Conservation (phyloP, 2,797 vertebrate species). For the Gastrophryne carolinensis region DNA sequence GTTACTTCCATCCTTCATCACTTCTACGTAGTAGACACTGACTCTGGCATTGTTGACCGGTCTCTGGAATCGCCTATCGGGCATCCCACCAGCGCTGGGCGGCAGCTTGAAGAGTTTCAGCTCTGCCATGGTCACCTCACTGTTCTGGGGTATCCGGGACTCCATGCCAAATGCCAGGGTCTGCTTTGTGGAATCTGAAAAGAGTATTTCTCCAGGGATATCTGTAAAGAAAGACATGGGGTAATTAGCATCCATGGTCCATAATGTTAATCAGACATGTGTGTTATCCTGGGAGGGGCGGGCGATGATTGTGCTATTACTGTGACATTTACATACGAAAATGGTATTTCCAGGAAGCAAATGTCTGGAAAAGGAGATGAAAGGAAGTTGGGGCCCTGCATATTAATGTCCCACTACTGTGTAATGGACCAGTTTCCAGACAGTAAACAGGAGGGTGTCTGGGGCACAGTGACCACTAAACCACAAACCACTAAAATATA, state of each 20-base stretch:
- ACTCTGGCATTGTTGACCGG: conserved; percentile 81
- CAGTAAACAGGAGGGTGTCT: conserved; percentile 2
- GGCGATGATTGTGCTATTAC: neutral
- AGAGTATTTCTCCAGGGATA: conserved; percentile 78
- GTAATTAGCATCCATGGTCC: neutral
- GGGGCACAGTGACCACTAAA: neutral
- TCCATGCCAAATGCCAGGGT: conserved; percentile 87
- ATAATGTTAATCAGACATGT: neutral
- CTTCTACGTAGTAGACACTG: conserved; percentile 88
- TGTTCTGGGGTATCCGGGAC: conserved; percentile 83
- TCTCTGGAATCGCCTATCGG: conserved; percentile 71
- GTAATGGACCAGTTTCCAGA: conserved; percentile 5
- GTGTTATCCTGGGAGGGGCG: neutral
- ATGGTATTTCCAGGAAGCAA: neutral
- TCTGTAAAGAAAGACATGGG: conserved; percentile 62
- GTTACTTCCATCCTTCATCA: conserved; percentile 79
- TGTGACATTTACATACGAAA: neutral
- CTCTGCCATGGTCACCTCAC: conserved; percentile 92
- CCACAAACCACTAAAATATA: neutral
- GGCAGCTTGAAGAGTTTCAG: conserved; percentile 91
- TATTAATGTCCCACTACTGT: neutral
- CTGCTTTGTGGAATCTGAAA: conserved; percentile 76
- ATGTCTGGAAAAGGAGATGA: neutral
- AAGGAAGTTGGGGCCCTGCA: neutral
- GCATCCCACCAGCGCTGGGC: conserved; percentile 65